Percentiles rank a stretch among this genome's conserved stretches.
Evolutionary conservation across 2,888 invertebrate species (phyloP).

Genomic region (Leptothorax acervorum): DNA sequence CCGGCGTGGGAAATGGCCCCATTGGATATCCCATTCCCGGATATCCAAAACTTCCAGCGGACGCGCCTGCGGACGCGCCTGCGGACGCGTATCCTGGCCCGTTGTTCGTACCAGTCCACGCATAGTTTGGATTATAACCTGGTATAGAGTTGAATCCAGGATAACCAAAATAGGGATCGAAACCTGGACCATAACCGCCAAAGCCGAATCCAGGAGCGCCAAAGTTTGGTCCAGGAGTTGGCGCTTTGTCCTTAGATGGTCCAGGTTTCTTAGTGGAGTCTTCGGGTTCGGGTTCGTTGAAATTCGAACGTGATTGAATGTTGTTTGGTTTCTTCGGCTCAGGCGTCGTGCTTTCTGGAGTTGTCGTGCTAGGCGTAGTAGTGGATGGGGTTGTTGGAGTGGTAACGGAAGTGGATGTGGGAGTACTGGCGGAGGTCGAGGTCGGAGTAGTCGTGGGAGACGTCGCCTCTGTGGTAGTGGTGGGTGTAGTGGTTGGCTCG

Average conservation of each 20-base stretch:
- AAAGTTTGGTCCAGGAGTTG: background rate
- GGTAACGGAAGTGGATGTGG: background rate
- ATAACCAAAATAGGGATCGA: slow-evolving; percentile 29
- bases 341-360: slow-evolving; percentile 36
- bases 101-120: slow-evolving; percentile 48
- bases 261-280: background rate
- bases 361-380: slow-evolving; percentile 35
- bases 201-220: slow-evolving; percentile 18
- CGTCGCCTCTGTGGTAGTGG: slow-evolving; percentile 30
- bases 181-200: slow-evolving; percentile 23
- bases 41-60: slow-evolving; percentile 48
- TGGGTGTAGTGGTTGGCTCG: slow-evolving; percentile 7
- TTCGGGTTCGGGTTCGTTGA: background rate
- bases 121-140: slow-evolving; percentile 36
- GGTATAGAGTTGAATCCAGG: slow-evolving; percentile 31
- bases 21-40: background rate
- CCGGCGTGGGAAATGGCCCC: background rate
- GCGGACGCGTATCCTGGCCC: slow-evolving; percentile 56
- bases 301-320: slow-evolving; percentile 49
- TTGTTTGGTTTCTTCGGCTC: slow-evolving; percentile 18
- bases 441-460: slow-evolving; percentile 31
- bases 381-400: slow-evolving; percentile 27
- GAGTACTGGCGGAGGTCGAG: slow-evolving; percentile 22
- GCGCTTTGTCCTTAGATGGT: background rate
- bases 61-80: slow-evolving; percentile 48